phyloP scores from a whole-genome alignment of 2,113 vertebrate species.

The Gymnocephalus cernua region DNA sequence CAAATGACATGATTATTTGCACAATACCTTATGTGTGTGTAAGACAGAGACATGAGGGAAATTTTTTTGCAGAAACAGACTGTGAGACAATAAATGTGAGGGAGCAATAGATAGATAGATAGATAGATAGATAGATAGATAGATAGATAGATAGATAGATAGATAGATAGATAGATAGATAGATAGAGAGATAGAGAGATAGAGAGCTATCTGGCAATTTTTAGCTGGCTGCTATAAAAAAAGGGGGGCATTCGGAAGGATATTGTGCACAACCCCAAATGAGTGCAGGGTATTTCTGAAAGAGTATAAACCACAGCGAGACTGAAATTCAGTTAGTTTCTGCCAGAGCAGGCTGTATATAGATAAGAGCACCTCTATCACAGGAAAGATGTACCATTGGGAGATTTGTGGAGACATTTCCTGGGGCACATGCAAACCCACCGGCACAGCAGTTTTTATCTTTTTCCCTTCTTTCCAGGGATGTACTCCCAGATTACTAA shows the following conservation, averaged over 20 bases:
- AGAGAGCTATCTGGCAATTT: slow-evolving; percentile 70
- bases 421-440: slow-evolving; percentile 63
- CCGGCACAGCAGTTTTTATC: slow-evolving; percentile 75
- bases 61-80: slow-evolving; percentile 36
- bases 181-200: slow-evolving; percentile 9
- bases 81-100: slow-evolving; percentile 41
- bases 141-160: no score
- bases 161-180: no score
- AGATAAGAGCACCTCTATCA: slow-evolving; percentile 68
- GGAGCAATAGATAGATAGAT: not conserved
- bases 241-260: slow-evolving; percentile 24
- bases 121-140: no score
- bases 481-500: slow-evolving; percentile 76
- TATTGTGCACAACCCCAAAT: slow-evolving; percentile 30
- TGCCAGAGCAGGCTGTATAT: slow-evolving; percentile 44
- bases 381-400: slow-evolving; percentile 54
- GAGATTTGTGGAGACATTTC: slow-evolving; percentile 68
- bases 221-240: slow-evolving; percentile 40
- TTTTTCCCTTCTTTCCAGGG: slow-evolving; percentile 68
- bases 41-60: not conserved
- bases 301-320: slow-evolving; percentile 24
- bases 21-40: slow-evolving; percentile 18
- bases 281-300: slow-evolving; percentile 50
- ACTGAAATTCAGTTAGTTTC: slow-evolving; percentile 56
- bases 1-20: slow-evolving; percentile 27